Conservation (phyloP, 1,140 invertebrate genomes). For the Drosophila pseudoananassae region DNA sequence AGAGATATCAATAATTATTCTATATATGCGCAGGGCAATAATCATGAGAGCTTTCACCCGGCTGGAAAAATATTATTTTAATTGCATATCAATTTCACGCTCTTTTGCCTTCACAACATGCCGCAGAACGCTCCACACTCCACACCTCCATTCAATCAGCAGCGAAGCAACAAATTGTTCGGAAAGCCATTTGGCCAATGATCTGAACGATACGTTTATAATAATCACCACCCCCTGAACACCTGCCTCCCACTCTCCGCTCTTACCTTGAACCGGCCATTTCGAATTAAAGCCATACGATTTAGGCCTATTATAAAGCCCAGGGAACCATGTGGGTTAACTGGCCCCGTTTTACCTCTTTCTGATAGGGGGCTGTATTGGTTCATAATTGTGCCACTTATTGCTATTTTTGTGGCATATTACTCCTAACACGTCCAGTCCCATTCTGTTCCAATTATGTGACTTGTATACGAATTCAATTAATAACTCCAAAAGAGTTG, state of each 20-base stretch:
- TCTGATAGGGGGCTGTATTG: conserved; percentile 16
- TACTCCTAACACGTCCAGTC: conserved; percentile 30
- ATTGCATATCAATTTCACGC: conserved; percentile 78
- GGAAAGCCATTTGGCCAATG: conserved; percentile 67
- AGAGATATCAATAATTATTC: conserved; percentile 51
- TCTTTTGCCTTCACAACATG: conserved; percentile 38
- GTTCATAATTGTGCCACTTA: conserved; percentile 48
- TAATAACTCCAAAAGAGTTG: conserved; percentile 62
- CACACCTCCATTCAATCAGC: conserved; percentile 32
- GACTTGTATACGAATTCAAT: conserved; percentile 53
- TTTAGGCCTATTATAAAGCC: conserved; percentile 37
- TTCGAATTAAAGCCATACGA: conserved; percentile 21
- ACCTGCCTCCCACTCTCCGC: background rate
- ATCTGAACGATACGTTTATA: conserved; percentile 61
- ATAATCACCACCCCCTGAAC: conserved; percentile 39
- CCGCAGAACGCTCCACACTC: background rate
- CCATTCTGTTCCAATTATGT: conserved; percentile 39
- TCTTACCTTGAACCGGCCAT: conserved; percentile 6
- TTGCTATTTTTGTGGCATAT: conserved; percentile 39
- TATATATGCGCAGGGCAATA: conserved; percentile 21
- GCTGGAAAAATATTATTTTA: conserved; percentile 76
- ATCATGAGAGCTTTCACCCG: conserved; percentile 44
- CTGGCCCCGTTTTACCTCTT: background rate
- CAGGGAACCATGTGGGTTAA: conserved; percentile 23
- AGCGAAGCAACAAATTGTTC: conserved; percentile 64